Conservation (phyloP, 2,797 vertebrate species). For the Sylvilagus floridanus region DNA sequence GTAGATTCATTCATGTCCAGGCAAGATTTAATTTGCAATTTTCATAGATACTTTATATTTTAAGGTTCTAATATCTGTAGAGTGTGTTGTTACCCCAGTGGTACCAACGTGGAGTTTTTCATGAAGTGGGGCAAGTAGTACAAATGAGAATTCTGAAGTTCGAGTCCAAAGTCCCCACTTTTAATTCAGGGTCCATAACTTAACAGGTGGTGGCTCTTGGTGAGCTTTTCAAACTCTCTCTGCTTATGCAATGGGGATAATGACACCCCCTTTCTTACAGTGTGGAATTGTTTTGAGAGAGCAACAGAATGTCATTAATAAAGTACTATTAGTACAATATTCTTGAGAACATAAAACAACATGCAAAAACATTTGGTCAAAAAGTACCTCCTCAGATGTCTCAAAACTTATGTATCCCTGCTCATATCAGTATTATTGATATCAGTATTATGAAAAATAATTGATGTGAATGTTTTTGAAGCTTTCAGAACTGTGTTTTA, state of each 20-base stretch:
- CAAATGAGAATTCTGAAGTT: not conserved
- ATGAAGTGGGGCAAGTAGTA: not conserved
- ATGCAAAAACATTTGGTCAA: conserved; percentile 6
- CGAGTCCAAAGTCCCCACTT: not conserved
- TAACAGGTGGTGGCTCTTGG: not conserved
- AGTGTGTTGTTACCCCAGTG: not conserved
- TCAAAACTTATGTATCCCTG: conserved; percentile 2
- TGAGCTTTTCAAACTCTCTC: not conserved
- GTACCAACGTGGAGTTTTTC: conserved; percentile 4
- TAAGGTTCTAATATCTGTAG: not conserved
- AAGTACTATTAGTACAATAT: not conserved
- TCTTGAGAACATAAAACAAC: not conserved
- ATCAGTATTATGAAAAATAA: not conserved
- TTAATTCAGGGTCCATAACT: not conserved
- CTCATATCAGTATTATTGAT: not conserved
- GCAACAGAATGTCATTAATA: not conserved
- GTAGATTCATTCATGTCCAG: conserved; percentile 2
- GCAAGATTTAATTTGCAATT: not conserved
- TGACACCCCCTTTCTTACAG: not conserved
- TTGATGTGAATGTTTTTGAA: not conserved
- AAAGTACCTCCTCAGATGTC: not conserved
- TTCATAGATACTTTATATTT: not conserved
- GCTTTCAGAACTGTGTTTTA: not conserved
- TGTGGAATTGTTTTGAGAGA: not conserved
- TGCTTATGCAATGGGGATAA: not conserved